Percentiles rank a stretch among this genome's conserved stretches.
phyloP scores from a whole-genome alignment of 2,888 invertebrate genomes.

The Apodemia hepburni region DNA sequence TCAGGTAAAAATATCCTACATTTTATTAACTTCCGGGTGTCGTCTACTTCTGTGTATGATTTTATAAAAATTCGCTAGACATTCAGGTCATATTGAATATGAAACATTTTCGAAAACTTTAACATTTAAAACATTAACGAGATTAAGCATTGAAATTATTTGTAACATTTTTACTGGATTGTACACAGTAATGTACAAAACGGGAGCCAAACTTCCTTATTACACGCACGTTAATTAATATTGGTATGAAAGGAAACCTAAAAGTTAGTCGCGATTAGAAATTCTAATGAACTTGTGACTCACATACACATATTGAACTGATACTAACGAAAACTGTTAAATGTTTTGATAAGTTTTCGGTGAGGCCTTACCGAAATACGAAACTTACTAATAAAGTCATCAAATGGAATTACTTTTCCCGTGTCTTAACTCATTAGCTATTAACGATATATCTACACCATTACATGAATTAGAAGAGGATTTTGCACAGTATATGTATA shows the following conservation, averaged over 20 bases:
- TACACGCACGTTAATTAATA: conserved; percentile 59
- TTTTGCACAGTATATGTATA: no score
- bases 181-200: conserved; percentile 35
- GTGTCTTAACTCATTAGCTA: background rate
- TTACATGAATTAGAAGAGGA: background rate
- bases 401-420: conserved; percentile 12
- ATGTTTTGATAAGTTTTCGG: conserved; percentile 47
- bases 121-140: no score
- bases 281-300: conserved; percentile 51
- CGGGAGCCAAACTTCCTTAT: conserved; percentile 52
- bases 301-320: conserved; percentile 32
- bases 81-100: background rate
- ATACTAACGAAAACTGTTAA: conserved; percentile 43
- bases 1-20: no score
- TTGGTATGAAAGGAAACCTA: conserved; percentile 65
- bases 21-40: no score
- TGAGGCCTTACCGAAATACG: background rate
- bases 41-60: no score
- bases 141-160: background rate
- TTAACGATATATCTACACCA: background rate
- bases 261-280: conserved; percentile 63
- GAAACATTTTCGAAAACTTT: no score
- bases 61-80: background rate
- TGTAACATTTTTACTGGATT: conserved; percentile 10
- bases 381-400: conserved; percentile 13